Evolutionary conservation across 2,113 vertebrate genomes (phyloP).

Genomic region (Diadophis punctatus): DNA sequence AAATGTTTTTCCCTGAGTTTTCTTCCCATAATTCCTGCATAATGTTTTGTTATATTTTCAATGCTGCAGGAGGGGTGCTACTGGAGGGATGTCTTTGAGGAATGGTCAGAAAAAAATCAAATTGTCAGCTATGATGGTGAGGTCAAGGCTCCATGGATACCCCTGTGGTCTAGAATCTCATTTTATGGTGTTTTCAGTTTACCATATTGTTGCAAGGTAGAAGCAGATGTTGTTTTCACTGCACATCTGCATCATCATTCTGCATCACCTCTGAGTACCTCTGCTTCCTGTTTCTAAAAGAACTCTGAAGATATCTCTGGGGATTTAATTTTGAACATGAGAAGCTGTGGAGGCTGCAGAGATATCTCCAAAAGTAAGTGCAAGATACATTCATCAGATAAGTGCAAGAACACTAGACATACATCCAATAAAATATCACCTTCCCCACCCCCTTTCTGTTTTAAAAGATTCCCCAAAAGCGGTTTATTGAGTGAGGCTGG

Average conservation of each 20-base stretch:
- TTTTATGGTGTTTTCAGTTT: neutral
- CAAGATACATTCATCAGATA: neutral
- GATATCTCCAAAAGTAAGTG: neutral
- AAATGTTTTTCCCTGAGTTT: neutral
- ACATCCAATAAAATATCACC: neutral
- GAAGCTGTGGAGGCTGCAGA: neutral
- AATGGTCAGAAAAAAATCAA: neutral
- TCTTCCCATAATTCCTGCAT: neutral
- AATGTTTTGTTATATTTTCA: neutral
- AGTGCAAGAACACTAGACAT: neutral
- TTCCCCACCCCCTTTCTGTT: neutral
- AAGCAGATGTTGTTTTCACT: neutral
- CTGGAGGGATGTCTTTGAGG: neutral
- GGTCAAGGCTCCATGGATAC: neutral
- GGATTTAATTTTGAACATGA: neutral
- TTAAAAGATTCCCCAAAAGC: neutral
- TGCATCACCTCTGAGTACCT: neutral
- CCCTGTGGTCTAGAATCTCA: neutral
- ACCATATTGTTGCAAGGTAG: neutral
- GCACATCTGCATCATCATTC: neutral
- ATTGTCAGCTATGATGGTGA: neutral
- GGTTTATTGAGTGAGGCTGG: neutral
- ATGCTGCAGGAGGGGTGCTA: neutral
- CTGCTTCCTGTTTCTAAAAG: neutral
- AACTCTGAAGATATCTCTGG: neutral